phyloP scores from a whole-genome alignment of 2,888 invertebrate genomes.

The Antheraea yamamai region DNA sequence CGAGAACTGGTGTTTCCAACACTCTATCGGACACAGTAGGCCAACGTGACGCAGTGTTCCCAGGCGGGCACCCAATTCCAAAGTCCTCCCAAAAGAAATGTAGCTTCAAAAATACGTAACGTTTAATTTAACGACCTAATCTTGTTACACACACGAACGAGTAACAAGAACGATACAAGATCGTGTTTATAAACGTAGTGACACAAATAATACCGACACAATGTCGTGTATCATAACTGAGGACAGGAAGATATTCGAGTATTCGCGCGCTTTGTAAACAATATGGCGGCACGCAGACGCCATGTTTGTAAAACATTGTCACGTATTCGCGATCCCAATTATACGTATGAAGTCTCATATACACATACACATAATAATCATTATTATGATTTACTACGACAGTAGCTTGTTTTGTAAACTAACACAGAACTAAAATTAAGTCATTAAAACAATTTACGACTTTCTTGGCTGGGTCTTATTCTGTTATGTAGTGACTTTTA shows the following conservation, averaged over 20 bases:
- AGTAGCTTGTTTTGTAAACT: neutral
- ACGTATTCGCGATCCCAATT: conserved; percentile 26
- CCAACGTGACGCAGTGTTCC: too few species aligned
- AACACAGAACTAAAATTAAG: neutral
- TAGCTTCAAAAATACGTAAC: neutral
- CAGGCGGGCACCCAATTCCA: too few species aligned
- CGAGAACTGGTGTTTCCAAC: too few species aligned
- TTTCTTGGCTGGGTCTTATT: too few species aligned
- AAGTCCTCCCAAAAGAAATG: too few species aligned
- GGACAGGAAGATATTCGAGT: neutral
- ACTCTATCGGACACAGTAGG: too few species aligned
- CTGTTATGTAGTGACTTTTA: too few species aligned
- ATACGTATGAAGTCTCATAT: neutral
- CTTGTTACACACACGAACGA: neutral
- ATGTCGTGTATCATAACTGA: neutral
- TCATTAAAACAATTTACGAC: neutral
- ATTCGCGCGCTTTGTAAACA: conserved; percentile 15
- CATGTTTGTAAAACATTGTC: conserved; percentile 35
- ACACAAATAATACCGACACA: neutral
- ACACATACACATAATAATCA: neutral
- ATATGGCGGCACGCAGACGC: conserved; percentile 17
- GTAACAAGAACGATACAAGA: neutral
- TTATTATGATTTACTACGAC: neutral
- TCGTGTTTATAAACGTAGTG: conserved; percentile 1
- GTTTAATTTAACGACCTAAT: neutral